Evolutionary conservation across 2,797 vertebrate species (phyloP), one percentile per base, ranked within the genome.

Genomic region (Oreochromis grahami): DNA sequence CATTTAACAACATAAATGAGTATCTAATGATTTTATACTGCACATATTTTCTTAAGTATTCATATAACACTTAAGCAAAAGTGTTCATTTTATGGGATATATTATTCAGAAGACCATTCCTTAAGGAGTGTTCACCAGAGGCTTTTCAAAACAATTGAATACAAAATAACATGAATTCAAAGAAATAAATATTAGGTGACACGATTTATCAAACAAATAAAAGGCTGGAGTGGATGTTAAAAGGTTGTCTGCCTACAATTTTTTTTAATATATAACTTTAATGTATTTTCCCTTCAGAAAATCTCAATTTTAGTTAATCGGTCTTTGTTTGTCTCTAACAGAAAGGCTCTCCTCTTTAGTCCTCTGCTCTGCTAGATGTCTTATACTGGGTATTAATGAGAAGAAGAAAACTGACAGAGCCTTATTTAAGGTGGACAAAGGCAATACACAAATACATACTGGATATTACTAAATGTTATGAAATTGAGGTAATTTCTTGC

Each of bases 161-260:
- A 85, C 32, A 86, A 34, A 88, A 76, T 76, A 78, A 77, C 85
- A 80, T 53, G 29, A 51, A 76, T 29, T 63, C 10, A 21, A 12
- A 78, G 7, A 84, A 84, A 90, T 32, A 86, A 86, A 85, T 65
- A 83, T 9, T 76, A 53, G 12, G 3, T 56, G 68, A 63, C 21
- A 79, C 76, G 17, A 74, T 7, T n/a, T 50, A 68, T 32, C 12
- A 7, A 82, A 81, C 15, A 77, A 84, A 82, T 10, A 50, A 38
- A 56, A 70, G 51, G 5, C 12, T 77, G 84, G 77, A 92, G 87
- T 89, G 89, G 74, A 88, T 3, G n/a, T 63, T 85, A 4, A 63
- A 77, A 29, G 77, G 24, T 12, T 68, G 29, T 14, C 2, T 65
- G 52, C 56, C 63, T 83, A 55, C n/a, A 51, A 51, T 58, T 2